A percentile compares a stretch with the other conserved stretches of the same genome.
Conservation (phyloP, 2,113 vertebrate genomes). For the Struthio camelus region DNA sequence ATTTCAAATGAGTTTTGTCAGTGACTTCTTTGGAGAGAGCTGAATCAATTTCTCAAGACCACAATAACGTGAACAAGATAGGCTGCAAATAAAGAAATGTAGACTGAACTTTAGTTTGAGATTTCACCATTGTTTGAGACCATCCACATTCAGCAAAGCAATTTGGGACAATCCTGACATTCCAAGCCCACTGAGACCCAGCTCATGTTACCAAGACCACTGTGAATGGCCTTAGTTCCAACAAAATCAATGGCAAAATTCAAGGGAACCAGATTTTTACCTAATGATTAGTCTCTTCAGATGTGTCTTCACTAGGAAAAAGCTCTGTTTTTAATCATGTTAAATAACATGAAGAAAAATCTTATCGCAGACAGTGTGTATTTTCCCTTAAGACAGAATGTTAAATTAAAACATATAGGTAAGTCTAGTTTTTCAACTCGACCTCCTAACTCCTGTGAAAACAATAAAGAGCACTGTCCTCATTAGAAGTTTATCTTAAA, state of each 20-base stretch:
- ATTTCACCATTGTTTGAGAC: background rate
- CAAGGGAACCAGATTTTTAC: background rate
- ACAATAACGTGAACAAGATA: background rate
- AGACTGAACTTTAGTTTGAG: background rate
- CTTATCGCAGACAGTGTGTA: background rate
- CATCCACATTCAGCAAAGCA: background rate
- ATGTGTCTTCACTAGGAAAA: background rate
- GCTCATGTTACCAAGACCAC: background rate
- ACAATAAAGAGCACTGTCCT: background rate
- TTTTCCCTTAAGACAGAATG: background rate
- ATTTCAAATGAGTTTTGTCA: background rate
- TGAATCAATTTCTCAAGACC: background rate
- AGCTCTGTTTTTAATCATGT: slow-evolving; percentile 4
- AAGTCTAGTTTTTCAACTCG: background rate
- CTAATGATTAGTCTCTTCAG: background rate
- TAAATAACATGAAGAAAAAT: slow-evolving; percentile 12
- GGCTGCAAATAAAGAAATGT: background rate
- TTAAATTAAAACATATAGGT: background rate
- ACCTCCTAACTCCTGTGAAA: background rate
- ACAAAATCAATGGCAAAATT: slow-evolving; percentile 5
- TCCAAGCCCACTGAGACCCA: background rate
- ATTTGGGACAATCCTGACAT: background rate
- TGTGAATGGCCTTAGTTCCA: background rate
- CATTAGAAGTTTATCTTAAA: background rate
- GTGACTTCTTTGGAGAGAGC: background rate